These are phyloP conservation scores for Drosophila orena DNA, from an alignment of 1,140 invertebrate species.

Conservation along the genomic window DNA sequence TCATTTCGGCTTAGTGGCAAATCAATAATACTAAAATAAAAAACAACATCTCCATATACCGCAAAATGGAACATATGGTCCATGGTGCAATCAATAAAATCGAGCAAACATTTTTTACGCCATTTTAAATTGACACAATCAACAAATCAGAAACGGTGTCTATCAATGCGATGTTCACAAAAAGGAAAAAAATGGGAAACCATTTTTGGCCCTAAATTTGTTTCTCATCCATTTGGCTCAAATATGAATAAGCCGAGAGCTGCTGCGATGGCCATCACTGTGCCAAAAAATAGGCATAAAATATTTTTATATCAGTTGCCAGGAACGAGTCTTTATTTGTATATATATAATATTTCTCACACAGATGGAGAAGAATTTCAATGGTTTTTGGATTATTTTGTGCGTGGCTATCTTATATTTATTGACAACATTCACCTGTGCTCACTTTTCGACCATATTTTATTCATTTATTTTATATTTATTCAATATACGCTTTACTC, in stretches of 20 bases:
- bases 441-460: constrained; percentile 47
- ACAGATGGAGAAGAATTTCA: constrained; percentile 11
- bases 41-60: constrained; percentile 1
- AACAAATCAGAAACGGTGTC: constrained; percentile 72
- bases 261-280: constrained; percentile 30
- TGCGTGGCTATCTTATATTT: constrained; percentile 13
- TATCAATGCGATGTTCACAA: constrained; percentile 61
- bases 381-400: constrained; percentile 36
- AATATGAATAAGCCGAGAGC: constrained; percentile 30
- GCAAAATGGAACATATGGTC: constrained; percentile 26
- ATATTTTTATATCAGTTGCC: constrained; percentile 30
- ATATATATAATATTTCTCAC: constrained; percentile 1
- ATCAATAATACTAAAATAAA: constrained; percentile 7
- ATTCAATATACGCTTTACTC: constrained; percentile 41
- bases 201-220: constrained; percentile 17
- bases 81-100: constrained; percentile 64
- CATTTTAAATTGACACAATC: constrained; percentile 70
- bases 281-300: constrained; percentile 34
- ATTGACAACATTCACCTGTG: constrained; percentile 54
- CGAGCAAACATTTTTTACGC: constrained; percentile 52
- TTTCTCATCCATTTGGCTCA: constrained; percentile 20
- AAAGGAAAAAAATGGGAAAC: constrained; percentile 14
- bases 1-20: constrained; percentile 10
- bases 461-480: constrained; percentile 40
- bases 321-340: constrained; percentile 13